Percentiles rank a stretch among this genome's conserved stretches.
phyloP scores from a whole-genome alignment of 2,113 vertebrate species.

The Cephalophus harveyi region DNA sequence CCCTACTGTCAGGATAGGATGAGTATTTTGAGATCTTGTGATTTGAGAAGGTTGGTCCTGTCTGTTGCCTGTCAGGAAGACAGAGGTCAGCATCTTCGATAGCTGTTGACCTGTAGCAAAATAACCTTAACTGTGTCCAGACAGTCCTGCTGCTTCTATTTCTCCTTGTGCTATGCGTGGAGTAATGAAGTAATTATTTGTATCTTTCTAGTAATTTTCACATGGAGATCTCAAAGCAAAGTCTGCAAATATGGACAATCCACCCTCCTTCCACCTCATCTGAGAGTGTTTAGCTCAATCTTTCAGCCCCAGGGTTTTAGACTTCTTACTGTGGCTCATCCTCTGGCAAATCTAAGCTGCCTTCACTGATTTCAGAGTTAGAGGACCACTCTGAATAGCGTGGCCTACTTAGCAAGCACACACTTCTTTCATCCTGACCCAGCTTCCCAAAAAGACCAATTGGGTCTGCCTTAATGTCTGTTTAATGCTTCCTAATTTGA shows the following conservation, averaged over 20 bases:
- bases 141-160: neutral
- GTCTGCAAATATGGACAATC: neutral
- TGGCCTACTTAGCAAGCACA: constrained; percentile 5
- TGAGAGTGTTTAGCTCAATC: neutral
- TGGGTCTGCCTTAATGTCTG: neutral
- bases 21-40: neutral
- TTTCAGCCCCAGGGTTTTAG: neutral
- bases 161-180: neutral
- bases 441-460: constrained; percentile 31
- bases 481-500: constrained; percentile 40
- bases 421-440: neutral
- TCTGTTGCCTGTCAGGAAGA: neutral
- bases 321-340: neutral
- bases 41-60: neutral
- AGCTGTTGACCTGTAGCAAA: neutral
- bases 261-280: neutral
- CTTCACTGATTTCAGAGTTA: neutral
- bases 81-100: neutral
- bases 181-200: neutral
- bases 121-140: neutral
- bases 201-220: neutral
- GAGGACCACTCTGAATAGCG: neutral
- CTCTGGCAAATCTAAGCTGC: neutral
- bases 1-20: neutral
- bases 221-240: neutral